Percentiles rank a stretch among this genome's conserved stretches.
These are phyloP conservation scores for Sinocyclocheilus grahami DNA, from an alignment of 2,113 vertebrate species.

Conservation along the genomic window DNA sequence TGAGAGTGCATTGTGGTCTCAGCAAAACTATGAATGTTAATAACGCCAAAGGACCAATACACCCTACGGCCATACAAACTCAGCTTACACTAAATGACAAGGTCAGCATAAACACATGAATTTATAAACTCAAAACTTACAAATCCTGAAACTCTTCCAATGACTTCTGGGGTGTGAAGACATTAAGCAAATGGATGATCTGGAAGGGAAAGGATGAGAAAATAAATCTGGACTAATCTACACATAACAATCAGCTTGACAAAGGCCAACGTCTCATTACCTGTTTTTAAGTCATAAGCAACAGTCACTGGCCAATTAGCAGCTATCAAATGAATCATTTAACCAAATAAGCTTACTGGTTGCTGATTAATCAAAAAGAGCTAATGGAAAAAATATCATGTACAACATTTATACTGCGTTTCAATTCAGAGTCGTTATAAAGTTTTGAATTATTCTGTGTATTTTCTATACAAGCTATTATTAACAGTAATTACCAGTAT, in stretches of 20 bases:
- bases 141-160: conserved; percentile 99
- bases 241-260: background rate
- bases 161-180: conserved; percentile 97
- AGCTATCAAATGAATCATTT: too few relatives aligned
- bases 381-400: too few relatives aligned
- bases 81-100: conserved; percentile 14
- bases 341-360: too few relatives aligned
- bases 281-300: too few relatives aligned
- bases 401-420: too few relatives aligned
- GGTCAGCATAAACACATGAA: background rate
- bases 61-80: conserved; percentile 26
- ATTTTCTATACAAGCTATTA: background rate
- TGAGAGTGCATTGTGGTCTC: conserved; percentile 6
- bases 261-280: too few relatives aligned
- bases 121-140: conserved; percentile 78
- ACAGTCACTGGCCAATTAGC: too few relatives aligned
- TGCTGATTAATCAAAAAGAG: background rate
- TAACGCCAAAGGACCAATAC: conserved; percentile 18
- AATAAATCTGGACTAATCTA: conserved; percentile 32
- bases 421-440: too few relatives aligned
- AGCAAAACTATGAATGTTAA: conserved; percentile 29
- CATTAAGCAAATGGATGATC: conserved; percentile 71
- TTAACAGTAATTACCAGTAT: background rate
- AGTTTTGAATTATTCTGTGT: too few relatives aligned
- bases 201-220: conserved; percentile 60